Evolutionary conservation across 2,113 vertebrate species (phyloP), one percentile per base, ranked within the genome.

Genomic region (Toxotes chatareus): DNA sequence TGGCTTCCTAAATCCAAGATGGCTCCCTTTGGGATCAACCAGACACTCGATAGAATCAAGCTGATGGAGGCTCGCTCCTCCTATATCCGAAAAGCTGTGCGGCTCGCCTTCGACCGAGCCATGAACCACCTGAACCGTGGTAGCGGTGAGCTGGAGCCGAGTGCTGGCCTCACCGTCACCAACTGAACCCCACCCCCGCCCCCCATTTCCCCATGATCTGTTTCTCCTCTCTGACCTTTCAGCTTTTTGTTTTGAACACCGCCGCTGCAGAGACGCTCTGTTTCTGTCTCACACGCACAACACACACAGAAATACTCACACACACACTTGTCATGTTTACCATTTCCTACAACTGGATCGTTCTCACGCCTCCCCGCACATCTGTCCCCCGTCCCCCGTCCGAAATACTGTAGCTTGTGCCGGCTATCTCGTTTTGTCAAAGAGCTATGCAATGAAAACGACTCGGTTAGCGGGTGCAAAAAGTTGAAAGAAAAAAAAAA

Each of bases 1-100:
- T 99, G 98, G 98, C 98, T 99, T 95, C 98, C 97, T 84, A 99
- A 96, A 93, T 97, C 97, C 89, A 98, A 99, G 93, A 97, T 99
- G 97, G 97, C 96, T 67, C 97, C 98, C 0, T 96, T 97, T 13
- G 98, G 98, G 38, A 89, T 98, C 32, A 96, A 97, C 46, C 94
- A 96, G 88, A 95, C 94, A 9, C 96, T 98, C 17, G 97, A 98
- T 94, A 95, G 96, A 89, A 72, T 96, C 76, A 98, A 99, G 90
- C 96, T 99, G 96, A 96, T 92, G 96, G 98, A 99, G 93, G 96
- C 97, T 51, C 93, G 96, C 42, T 95, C 96, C 76, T 96, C 97
- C 4, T 95, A 96, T 90, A 91, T 97, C 92, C 95, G 97, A 3
- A 98, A 98, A 93, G 96, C 98, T 17, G 97, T 99, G 84, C 92